Evolutionary conservation across 2,113 vertebrate genomes (phyloP).

Genomic region (Oxyruncus cristatus): DNA sequence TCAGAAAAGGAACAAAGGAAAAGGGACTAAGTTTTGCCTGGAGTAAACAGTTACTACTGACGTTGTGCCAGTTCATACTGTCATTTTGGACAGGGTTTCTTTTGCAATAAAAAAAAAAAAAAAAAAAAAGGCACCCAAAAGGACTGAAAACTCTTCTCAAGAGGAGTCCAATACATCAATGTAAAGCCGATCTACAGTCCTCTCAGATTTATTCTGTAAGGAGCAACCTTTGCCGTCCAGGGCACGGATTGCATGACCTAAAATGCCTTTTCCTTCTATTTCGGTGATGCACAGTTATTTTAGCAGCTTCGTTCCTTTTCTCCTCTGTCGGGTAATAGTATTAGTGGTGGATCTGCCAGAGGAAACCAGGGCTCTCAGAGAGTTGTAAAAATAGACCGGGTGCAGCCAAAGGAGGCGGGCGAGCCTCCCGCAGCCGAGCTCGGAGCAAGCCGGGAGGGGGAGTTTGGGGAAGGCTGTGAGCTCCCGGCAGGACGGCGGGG

Average conservation of each 20-base stretch:
- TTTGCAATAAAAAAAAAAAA: background rate
- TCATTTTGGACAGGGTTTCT: background rate
- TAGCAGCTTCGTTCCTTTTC: background rate
- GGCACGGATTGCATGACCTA: background rate
- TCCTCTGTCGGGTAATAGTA: slow-evolving; percentile 15
- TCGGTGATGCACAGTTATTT: background rate
- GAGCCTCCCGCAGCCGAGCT: background rate
- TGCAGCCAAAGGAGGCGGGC: background rate
- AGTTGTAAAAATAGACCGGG: slow-evolving; percentile 32
- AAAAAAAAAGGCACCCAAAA: background rate
- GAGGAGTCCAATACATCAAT: background rate
- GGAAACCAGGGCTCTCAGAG: background rate
- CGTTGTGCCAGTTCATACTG: background rate
- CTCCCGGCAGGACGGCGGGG: no score
- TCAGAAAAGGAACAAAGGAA: background rate
- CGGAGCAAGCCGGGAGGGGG: background rate
- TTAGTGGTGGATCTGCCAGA: slow-evolving; percentile 14
- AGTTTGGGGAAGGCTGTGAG: background rate
- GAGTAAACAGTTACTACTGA: background rate
- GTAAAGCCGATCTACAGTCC: background rate
- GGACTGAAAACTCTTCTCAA: background rate
- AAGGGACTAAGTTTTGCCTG: background rate
- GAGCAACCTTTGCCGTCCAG: background rate
- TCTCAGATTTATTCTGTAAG: background rate
- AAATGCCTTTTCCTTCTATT: slow-evolving; percentile 20